Evolutionary conservation across 30 jellyfish, hydroid and myxozoan species (phyloP), one percentile per base, ranked within the genome.

Genomic region (Haliclystus octoradiatus): DNA sequence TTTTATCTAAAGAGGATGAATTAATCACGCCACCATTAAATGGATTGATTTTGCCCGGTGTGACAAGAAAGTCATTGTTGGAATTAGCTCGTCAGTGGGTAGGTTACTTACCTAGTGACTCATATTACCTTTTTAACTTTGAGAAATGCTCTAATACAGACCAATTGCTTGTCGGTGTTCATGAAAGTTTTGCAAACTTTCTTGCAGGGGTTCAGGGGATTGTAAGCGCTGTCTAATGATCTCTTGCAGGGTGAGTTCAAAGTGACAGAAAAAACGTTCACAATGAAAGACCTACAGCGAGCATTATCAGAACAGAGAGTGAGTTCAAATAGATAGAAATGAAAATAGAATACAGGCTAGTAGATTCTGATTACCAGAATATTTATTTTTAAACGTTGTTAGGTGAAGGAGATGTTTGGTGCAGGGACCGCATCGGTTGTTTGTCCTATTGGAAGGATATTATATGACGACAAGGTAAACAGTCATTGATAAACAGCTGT

Each of bases 1-100:
- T n/a, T 5, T 31, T 73, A 27, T 33, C 32, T 73, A 22, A 72
- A 80, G 94, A 88, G 49, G 68, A 51, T 33, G 97, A 88, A 52
- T 40, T 88, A 66, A 63, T 80, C 50, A 88, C 97, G 2, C 97
- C 97, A 62, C 84, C 97, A 4, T 40, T 88, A 26, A 77, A 88
- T 63, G 97, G 97, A 12, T 75, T 88, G 33, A 88, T 82, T 0
- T 63, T 88, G 49, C 93, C 91, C 33, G 97, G 97, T 52, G 73
- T 88, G 12, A 88, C 97, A 34, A 66, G 97, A 61, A 81, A 88
- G 61, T 88, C 97, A 22, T 47, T 88, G 9, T 63, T 88, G 31
- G 97, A 88, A 52, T 85, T 88, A 27, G 94, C 94, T 4, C 68
- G 84, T 50, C 73, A 68, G 57, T 81, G 94, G 97, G 96, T 85